Percentiles rank a stretch among this genome's conserved stretches.
Conservation (phyloP, 1,140 invertebrate species). For the Globodera rostochiensis region DNA sequence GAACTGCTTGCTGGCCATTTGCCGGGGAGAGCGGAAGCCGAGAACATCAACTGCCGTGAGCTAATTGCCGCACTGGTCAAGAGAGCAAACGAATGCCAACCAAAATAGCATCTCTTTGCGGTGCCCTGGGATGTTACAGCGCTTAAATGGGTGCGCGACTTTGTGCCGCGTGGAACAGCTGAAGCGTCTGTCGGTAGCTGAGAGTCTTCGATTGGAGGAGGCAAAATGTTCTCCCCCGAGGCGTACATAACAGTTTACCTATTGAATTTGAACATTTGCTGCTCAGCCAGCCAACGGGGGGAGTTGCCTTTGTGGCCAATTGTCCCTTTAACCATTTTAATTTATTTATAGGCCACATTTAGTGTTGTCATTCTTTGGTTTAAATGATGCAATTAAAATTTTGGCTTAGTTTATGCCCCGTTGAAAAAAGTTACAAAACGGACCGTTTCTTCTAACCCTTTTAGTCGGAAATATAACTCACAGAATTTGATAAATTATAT, state of each 20-base stretch:
- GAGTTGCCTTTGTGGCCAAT: too few species aligned
- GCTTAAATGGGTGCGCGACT: slow-evolving; percentile 98
- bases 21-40: slow-evolving; percentile 92
- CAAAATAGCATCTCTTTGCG: slow-evolving; percentile 84
- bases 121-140: slow-evolving; percentile 92
- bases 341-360: too few species aligned
- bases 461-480: too few species aligned
- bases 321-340: too few species aligned
- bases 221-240: slow-evolving; percentile 93
- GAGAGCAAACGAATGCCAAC: slow-evolving; percentile 78
- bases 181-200: slow-evolving; percentile 80
- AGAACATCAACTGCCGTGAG: slow-evolving; percentile 92
- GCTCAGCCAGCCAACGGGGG: too few species aligned
- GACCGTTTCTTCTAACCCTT: too few species aligned
- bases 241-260: slow-evolving; percentile 88
- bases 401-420: too few species aligned
- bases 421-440: too few species aligned
- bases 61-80: slow-evolving; percentile 82
- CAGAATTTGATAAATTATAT: too few species aligned
- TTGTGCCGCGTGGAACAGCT: slow-evolving; percentile 90
- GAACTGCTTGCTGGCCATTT: slow-evolving; percentile 78
- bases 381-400: too few species aligned
- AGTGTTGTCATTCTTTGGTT: too few species aligned
- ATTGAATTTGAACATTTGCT: too few species aligned
- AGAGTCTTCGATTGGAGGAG: slow-evolving; percentile 84